These are phyloP conservation scores for Acropora tenuis DNA, from an alignment of 64 coral and sea anemone species.

Conservation along the genomic window DNA sequence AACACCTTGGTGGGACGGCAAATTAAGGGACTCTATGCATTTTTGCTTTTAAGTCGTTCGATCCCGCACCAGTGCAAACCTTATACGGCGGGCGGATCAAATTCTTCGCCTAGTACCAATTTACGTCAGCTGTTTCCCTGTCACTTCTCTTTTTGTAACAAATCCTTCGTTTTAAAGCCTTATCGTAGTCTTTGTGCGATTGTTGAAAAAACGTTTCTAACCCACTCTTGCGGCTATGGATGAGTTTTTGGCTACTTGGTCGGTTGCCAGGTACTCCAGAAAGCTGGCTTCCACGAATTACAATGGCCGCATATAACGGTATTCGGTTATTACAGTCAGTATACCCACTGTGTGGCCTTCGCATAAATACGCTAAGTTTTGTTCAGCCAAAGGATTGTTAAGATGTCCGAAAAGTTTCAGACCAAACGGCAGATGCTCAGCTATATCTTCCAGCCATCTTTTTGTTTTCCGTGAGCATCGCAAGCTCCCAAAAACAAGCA, in stretches of 20 bases:
- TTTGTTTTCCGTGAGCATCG: neutral
- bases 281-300: neutral
- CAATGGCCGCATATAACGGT: slow-evolving; percentile 19
- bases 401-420: neutral
- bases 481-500: neutral
- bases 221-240: neutral
- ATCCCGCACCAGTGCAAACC: neutral
- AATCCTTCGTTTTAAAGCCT: neutral
- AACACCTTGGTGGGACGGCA: neutral
- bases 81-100: neutral
- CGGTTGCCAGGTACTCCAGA: neutral
- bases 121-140: neutral
- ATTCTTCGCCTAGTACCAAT: neutral
- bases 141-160: neutral
- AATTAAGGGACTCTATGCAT: slow-evolving; percentile 3
- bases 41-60: neutral
- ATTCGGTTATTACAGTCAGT: slow-evolving; percentile 11
- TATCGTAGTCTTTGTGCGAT: neutral
- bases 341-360: neutral
- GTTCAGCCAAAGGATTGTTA: neutral
- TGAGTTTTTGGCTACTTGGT: neutral
- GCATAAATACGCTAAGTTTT: slow-evolving; percentile 7
- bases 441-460: neutral
- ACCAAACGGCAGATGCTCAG: neutral
- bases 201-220: neutral